phyloP scores from a whole-genome alignment of 2,888 invertebrate genomes.

The Hartigia nigra region DNA sequence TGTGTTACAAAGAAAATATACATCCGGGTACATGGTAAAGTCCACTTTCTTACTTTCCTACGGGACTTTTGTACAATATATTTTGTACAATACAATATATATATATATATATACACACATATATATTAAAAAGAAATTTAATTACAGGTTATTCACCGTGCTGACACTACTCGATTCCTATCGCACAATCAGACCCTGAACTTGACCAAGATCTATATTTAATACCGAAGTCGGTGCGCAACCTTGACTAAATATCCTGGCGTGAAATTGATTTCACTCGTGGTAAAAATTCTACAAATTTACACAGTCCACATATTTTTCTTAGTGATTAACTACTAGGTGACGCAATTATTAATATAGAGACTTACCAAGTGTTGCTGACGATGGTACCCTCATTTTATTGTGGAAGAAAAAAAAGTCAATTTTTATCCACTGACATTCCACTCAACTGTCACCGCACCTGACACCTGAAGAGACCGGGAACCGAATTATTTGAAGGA shows the following conservation, averaged over 20 bases:
- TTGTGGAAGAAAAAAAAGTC: slow-evolving; percentile 12
- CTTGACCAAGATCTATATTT: background rate
- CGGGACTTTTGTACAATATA: background rate
- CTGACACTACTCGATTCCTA: background rate
- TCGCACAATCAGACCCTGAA: background rate
- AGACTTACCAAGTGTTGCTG: slow-evolving; percentile 3
- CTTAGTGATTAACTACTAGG: background rate
- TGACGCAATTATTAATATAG: background rate
- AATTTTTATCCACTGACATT: slow-evolving; percentile 33
- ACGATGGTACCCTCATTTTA: slow-evolving; percentile 45
- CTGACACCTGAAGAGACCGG: slow-evolving; percentile 19
- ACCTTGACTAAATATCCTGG: background rate
- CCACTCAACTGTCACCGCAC: slow-evolving; percentile 30
- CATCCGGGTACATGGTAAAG: background rate
- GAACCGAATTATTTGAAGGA: background rate
- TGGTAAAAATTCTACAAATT: background rate
- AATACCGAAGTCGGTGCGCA: background rate
- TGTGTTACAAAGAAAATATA: background rate
- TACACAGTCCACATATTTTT: background rate
- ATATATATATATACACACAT: too few species aligned
- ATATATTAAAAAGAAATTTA: background rate
- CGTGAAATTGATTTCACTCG: background rate
- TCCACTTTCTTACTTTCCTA: background rate
- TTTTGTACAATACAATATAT: too few species aligned
- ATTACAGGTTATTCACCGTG: background rate